Conservation (phyloP, 2,797 vertebrate species). For the Sebastes dallii region DNA sequence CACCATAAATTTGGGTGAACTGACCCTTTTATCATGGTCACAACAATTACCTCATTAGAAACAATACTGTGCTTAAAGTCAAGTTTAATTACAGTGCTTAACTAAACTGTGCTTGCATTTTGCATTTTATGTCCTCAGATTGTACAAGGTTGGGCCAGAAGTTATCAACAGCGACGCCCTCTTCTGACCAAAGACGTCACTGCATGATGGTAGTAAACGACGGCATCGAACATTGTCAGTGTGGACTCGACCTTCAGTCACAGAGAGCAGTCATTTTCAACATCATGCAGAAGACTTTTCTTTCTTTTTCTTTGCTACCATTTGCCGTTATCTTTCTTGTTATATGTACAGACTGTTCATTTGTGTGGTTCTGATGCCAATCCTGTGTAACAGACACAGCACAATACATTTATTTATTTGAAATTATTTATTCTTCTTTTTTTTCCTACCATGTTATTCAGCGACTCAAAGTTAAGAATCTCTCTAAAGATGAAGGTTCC, state of each 20-base stretch:
- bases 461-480: constrained; percentile 8
- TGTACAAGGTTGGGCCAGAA: constrained; percentile 85
- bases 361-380: constrained; percentile 34
- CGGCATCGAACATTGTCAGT: background rate
- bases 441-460: constrained; percentile 33
- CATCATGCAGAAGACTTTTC: background rate
- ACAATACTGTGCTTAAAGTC: background rate
- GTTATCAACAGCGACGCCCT: constrained; percentile 85
- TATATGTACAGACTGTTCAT: background rate
- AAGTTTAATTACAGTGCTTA: background rate
- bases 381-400: constrained; percentile 33
- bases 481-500: constrained; percentile 2
- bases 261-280: constrained; percentile 14
- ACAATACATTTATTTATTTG: constrained; percentile 70
- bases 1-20: background rate
- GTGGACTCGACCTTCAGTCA: background rate
- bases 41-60: background rate
- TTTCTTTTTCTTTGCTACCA: background rate
- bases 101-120: background rate
- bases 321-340: constrained; percentile 7
- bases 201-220: constrained; percentile 66
- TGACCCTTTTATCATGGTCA: background rate
- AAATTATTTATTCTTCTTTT: constrained; percentile 72
- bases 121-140: constrained; percentile 77
- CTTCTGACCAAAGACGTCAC: constrained; percentile 85